These are phyloP conservation scores for Anolis carolinensis DNA, from an alignment of 2,113 vertebrate species.

Conservation along the genomic window DNA sequence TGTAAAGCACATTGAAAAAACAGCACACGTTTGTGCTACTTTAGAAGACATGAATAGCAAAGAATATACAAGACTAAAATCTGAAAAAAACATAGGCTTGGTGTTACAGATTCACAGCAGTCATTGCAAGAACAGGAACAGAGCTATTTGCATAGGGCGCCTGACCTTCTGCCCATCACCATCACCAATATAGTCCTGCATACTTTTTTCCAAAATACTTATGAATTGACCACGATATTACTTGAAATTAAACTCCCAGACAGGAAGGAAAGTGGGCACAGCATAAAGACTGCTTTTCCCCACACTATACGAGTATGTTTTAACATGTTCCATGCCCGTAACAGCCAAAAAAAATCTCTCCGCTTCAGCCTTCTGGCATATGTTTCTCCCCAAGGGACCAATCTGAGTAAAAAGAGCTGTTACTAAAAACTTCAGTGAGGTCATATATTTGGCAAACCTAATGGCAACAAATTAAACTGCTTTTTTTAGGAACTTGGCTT, in stretches of 20 bases:
- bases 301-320: constrained; percentile 72
- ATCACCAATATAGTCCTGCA: constrained; percentile 17
- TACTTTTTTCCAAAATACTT: constrained; percentile 42
- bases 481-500: constrained; percentile 69
- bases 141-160: constrained; percentile 5
- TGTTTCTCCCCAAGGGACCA: constrained; percentile 47
- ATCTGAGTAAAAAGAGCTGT: constrained; percentile 62
- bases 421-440: constrained; percentile 71
- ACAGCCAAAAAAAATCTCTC: constrained; percentile 62
- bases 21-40: background rate
- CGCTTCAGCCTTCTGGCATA: constrained; percentile 54
- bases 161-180: constrained; percentile 2
- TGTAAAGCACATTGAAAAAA: background rate
- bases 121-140: background rate
- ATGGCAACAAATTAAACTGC: constrained; percentile 72
- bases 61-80: background rate
- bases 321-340: constrained; percentile 75
- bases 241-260: constrained; percentile 70
- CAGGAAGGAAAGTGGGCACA: constrained; percentile 82
- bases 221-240: constrained; percentile 49
- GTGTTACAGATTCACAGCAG: background rate
- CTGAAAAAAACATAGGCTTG: background rate
- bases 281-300: constrained; percentile 75
- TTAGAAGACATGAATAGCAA: background rate
- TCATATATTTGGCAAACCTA: constrained; percentile 69